Percentiles rank a stretch among this genome's conserved stretches.
These are phyloP conservation scores for Sphenodon punctatus DNA, from an alignment of 2,797 vertebrate genomes.

Conservation along the genomic window DNA sequence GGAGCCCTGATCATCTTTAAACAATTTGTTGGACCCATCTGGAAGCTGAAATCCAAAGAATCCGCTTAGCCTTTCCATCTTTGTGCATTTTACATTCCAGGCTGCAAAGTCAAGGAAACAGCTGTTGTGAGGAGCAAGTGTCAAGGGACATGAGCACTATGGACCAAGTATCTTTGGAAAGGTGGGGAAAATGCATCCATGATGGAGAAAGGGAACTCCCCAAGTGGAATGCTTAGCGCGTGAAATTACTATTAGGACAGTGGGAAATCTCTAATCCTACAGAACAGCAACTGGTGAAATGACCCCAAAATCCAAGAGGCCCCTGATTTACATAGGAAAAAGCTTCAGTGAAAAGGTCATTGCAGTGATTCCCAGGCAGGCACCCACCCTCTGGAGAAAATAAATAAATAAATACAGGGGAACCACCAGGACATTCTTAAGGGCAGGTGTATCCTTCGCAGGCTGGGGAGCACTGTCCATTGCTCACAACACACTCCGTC, in stretches of 20 bases:
- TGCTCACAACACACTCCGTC: too few species aligned
- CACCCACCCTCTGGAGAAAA: accelerated
- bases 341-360: neutral
- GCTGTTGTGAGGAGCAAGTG: neutral
- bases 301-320: neutral
- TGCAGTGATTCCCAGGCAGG: accelerated
- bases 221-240: neutral
- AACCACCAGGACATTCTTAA: too few species aligned
- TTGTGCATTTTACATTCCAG: neutral
- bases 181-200: accelerated
- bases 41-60: conserved; percentile 45
- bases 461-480: too few species aligned
- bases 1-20: neutral
- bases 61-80: neutral
- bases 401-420: too few species aligned
- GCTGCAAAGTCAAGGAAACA: neutral
- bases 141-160: neutral
- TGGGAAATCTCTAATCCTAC: accelerated
- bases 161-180: neutral
- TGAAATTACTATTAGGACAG: neutral
- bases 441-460: too few species aligned
- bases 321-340: neutral
- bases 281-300: neutral
- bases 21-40: conserved; percentile 35
- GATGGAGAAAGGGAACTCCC: neutral